Percentiles rank a stretch among this genome's conserved stretches.
Evolutionary conservation across 2,888 invertebrate genomes (phyloP).

Genomic region (Xestobium rufovillosum): DNA sequence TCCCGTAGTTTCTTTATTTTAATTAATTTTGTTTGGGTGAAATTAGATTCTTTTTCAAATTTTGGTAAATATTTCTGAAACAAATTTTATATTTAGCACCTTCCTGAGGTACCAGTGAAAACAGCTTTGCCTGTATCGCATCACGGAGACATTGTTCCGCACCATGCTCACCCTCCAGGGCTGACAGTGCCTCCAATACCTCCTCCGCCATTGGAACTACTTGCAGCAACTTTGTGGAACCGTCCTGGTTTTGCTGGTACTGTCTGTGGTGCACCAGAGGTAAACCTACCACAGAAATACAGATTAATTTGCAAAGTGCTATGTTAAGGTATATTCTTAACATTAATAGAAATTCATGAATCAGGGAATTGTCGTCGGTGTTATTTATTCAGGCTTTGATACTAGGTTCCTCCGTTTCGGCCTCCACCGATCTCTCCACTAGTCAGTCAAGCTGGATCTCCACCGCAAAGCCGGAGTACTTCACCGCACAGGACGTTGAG

Average conservation of each 20-base stretch:
- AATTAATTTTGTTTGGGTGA: no score
- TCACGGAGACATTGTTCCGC: slow-evolving; percentile 25
- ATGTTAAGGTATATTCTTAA: no score
- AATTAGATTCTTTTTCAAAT: no score
- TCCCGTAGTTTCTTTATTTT: no score
- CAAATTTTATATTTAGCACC: no score
- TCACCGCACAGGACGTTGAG: slow-evolving; percentile 51
- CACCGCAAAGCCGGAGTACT: slow-evolving; percentile 66
- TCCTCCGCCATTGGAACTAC: slow-evolving; percentile 24
- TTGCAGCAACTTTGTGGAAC: slow-evolving; percentile 27
- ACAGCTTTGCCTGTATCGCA: slow-evolving; percentile 26
- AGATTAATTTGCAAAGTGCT: no score
- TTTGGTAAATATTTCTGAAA: no score
- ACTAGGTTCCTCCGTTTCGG: slow-evolving; percentile 47
- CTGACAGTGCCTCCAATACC: slow-evolving; percentile 23
- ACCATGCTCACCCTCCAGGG: slow-evolving; percentile 32
- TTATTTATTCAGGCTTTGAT: no score
- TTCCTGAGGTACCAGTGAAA: slow-evolving; percentile 30
- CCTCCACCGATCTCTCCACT: slow-evolving; percentile 62
- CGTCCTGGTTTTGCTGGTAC: slow-evolving; percentile 32
- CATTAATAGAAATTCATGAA: slow-evolving; percentile 13
- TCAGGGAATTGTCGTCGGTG: slow-evolving; percentile 3
- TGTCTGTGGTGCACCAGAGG: slow-evolving; percentile 37
- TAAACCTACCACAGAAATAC: no score
- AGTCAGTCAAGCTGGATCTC: slow-evolving; percentile 66